Conservation (phyloP, 2,797 vertebrate genomes). For the Vespertilio murinus region DNA sequence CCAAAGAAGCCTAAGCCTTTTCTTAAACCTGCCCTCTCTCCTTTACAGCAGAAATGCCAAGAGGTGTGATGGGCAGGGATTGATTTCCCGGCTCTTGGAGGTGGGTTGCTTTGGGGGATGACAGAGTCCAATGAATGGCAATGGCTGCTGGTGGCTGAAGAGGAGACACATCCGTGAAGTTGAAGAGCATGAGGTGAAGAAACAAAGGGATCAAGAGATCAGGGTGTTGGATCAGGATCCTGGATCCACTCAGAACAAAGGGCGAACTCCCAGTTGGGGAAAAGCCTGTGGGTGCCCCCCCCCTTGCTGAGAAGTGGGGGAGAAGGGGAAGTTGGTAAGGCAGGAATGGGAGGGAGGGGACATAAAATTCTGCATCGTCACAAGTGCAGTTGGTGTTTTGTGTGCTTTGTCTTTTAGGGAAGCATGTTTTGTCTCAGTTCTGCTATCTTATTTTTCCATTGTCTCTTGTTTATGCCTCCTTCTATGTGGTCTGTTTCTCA, state of each 20-base stretch:
- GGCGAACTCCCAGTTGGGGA: background rate
- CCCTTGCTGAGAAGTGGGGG: background rate
- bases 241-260: background rate
- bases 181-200: background rate
- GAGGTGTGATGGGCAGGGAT: background rate
- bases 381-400: background rate
- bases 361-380: fast-evolving
- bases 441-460: background rate
- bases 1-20: background rate
- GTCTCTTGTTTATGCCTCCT: background rate
- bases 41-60: background rate
- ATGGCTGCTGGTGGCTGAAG: background rate
- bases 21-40: background rate
- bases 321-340: background rate
- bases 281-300: background rate
- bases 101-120: background rate
- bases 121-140: background rate
- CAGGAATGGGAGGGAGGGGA: background rate
- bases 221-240: background rate
- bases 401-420: background rate
- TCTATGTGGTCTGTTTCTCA: background rate
- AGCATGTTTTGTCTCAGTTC: background rate
- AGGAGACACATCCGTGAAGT: background rate
- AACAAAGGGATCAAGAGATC: background rate
- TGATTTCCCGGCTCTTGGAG: background rate